Evolutionary conservation across 2,888 invertebrate species (phyloP), one percentile per base, ranked within the genome.

Genomic region (Drosophila barbarae): DNA sequence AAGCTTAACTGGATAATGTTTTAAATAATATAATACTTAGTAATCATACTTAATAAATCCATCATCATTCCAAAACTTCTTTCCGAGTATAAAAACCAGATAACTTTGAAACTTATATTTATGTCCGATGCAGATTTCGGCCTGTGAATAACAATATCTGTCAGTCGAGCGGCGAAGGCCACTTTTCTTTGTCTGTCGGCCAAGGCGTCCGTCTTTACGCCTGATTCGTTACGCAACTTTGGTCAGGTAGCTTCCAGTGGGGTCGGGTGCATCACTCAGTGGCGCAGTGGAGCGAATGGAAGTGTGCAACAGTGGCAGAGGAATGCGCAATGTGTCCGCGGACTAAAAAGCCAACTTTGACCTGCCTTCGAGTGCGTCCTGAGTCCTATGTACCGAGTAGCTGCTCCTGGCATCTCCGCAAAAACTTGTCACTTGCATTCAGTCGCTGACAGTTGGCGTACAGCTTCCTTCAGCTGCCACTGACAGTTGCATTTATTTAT

Each of bases 71-170:
- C 12, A 13, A 23, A 28, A 26, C 12, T 13, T 23, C 5, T 56
- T 55, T 5, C 12, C 6, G 9, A 8, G 13, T 6, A 7, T 13
- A 10, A 21, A 32, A 32, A 8, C 10, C 9, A 13, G 9, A 7
- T 28, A 58, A 28, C 58, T 42, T 42, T 21, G 1, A 42, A 57
- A 28, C 57, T 39, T 41, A 15, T 30, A 50, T 50, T 42, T 63
- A 35, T 28, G 36, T 65, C 46, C 13, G 23, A 13, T 36, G 42
- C 58, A 36, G 42, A 30, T 36, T 36, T 36, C 21, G 53, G 21
- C 18, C 44, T 68, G 78, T 84, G 82, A 84, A 82, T 84, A 84
- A 79, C 82, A 82, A 82, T 79, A 83, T 76, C 79, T 83, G 80
- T 74, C 83, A 79, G 74, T 36, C n/a, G 74, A 72, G 35, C 66